phyloP scores from a whole-genome alignment of 35 echinoderm and acorn worm species.

The Amphiura filiformis region DNA sequence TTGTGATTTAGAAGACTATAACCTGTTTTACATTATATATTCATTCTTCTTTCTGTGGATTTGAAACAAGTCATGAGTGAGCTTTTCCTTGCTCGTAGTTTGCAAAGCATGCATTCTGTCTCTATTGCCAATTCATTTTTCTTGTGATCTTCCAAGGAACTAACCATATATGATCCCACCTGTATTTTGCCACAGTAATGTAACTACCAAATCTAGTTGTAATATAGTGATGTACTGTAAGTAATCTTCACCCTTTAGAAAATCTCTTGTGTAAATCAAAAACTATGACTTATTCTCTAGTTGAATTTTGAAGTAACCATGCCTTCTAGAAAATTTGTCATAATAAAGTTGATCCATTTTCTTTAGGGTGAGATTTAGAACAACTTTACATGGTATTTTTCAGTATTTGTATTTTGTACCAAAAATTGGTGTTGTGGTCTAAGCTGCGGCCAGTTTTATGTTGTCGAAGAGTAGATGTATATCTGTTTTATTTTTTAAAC shows the following conservation, averaged over 20 bases:
- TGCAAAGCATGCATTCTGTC: not conserved
- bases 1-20: no score
- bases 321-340: not conserved
- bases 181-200: constrained; percentile 2
- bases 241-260: not conserved
- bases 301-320: not conserved
- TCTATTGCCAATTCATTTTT: constrained; percentile 6
- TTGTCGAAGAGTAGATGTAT: no score
- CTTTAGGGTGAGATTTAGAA: not conserved
- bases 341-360: not conserved
- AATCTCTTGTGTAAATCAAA: not conserved
- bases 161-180: not conserved
- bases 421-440: not conserved
- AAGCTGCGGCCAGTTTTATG: no score
- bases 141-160: constrained; percentile 1
- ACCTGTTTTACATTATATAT: no score
- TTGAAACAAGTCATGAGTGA: no score
- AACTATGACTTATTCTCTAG: not conserved
- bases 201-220: constrained; percentile 2
- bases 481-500: no score
- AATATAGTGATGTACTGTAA: not conserved
- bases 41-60: no score
- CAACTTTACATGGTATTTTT: not conserved
- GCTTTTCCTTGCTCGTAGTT: no score
- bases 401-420: not conserved